Evolutionary conservation across 2,113 vertebrate genomes (phyloP).

Genomic region (Thunnus maccoyii): DNA sequence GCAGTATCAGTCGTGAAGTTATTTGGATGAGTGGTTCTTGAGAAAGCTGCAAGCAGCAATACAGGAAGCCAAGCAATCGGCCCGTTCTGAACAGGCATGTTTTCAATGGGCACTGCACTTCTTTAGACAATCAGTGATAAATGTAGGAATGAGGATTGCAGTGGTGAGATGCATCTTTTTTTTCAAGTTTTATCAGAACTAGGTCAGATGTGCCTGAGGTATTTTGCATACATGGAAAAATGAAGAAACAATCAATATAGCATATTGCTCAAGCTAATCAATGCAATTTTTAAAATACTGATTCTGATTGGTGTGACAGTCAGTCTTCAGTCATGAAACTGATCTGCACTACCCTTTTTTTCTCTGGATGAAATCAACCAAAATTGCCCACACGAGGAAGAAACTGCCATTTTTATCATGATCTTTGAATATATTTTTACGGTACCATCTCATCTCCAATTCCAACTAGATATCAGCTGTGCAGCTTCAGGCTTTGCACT

Average conservation of each 20-base stretch:
- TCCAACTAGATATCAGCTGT: neutral
- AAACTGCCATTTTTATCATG: neutral
- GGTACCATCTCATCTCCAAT: neutral
- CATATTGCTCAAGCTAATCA: neutral
- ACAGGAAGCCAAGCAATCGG: no score
- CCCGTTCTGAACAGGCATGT: no score
- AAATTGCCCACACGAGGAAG: neutral
- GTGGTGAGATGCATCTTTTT: constrained; percentile 25
- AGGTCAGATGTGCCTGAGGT: constrained; percentile 30
- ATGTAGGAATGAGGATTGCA: constrained; percentile 6
- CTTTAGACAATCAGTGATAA: neutral
- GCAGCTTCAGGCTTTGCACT: neutral
- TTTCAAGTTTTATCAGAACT: constrained; percentile 31
- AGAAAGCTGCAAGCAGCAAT: no score
- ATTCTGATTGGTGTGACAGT: neutral
- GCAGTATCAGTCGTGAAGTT: no score
- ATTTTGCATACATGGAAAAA: constrained; percentile 2
- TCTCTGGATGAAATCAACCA: neutral
- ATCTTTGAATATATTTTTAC: neutral
- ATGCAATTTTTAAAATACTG: constrained; percentile 1
- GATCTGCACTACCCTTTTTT: neutral
- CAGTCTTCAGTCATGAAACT: neutral
- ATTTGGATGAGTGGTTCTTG: no score
- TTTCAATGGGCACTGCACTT: no score
- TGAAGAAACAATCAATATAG: constrained; percentile 1